A percentile compares a stretch with the other conserved stretches of the same genome.
Evolutionary conservation across 2,888 invertebrate genomes (phyloP).

Genomic region (Leptura quadrifasciata): DNA sequence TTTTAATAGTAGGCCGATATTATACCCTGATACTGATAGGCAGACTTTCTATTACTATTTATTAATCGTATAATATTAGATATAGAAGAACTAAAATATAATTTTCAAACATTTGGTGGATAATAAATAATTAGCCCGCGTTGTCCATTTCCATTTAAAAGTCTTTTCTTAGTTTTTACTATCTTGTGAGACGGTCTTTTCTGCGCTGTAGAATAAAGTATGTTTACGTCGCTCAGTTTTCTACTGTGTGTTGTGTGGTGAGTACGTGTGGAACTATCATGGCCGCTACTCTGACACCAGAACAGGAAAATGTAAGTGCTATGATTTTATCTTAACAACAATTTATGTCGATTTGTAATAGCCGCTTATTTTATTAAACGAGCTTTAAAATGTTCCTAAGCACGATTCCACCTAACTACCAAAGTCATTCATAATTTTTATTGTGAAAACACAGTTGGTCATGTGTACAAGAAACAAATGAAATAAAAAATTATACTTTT

Average conservation of each 20-base stretch:
- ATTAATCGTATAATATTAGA: no score
- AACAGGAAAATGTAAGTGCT: constrained; percentile 85
- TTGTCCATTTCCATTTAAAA: not conserved
- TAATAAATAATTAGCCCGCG: no score
- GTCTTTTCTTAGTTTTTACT: not conserved
- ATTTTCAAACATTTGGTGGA: no score
- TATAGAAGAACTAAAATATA: no score
- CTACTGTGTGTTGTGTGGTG: constrained; percentile 47
- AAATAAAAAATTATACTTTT: constrained; percentile 37
- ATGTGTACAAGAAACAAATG: constrained; percentile 37
- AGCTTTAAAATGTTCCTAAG: not conserved
- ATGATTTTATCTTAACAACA: constrained; percentile 42
- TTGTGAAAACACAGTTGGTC: constrained; percentile 41
- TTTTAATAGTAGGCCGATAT: no score
- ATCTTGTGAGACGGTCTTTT: constrained; percentile 39
- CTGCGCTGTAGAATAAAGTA: constrained; percentile 34
- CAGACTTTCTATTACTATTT: no score
- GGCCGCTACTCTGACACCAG: constrained; percentile 86
- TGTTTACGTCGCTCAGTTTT: constrained; percentile 42
- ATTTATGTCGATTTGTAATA: not conserved
- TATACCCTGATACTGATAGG: no score
- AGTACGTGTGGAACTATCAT: constrained; percentile 66
- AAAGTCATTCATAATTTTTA: constrained; percentile 39
- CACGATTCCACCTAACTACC: not conserved
- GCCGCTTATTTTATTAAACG: constrained; percentile 18